Base-by-base conservation (phyloP, 1,140 invertebrate genomes). In the Anastrepha obliqua region DNA sequence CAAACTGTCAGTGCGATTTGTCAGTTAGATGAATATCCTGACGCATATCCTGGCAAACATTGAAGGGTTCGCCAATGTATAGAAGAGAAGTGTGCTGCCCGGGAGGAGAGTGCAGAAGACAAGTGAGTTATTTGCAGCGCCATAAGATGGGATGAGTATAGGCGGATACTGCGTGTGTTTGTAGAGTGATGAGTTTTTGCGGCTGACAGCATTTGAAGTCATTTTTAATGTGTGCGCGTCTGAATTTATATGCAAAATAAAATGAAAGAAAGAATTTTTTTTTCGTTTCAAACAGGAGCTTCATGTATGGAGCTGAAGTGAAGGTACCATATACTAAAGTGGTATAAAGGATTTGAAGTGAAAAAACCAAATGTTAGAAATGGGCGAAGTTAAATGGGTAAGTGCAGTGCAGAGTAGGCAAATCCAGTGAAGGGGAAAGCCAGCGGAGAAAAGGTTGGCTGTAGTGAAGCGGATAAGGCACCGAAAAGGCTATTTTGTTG, bases 1-100 rank as follows among this genome's bases (percentile, higher is more conserved):
- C 74, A 81, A 81, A 58, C 74, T 81, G 74, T 58, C 74, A 55
- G 74, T 81, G 74, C 47, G 74, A 81, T 81, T 81, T 81, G 74
- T 81, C 74, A 81, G 47, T 55, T 81, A 81, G 42, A 81, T 81
- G 74, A 81, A 81, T 81, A 81, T 81, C 74, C 74, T 81, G 47
- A 81, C 74, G 47, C 74, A 55, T 81, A 81, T 29, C n/a, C 74
- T 81, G 74, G n/a, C 74, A 81, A 55, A 81, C 47, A 20, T 42
- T 51, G 74, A 29, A 11, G 74, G 13, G 42, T 74, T 29, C 29
- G 29, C 29, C 29, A 29, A 29, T 29, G 42, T 39, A 4, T 39
- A 62, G 11, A 67, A 39, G 17, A 5, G 29, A 67, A 29, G 64
- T 55, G 47, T 3, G 74, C 17, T 29, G 29, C 29, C 29, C 2